Percentiles rank a stretch among this genome's conserved stretches.
phyloP scores from a whole-genome alignment of 2,888 invertebrate species.

The Nematopogon swammerdamellus region DNA sequence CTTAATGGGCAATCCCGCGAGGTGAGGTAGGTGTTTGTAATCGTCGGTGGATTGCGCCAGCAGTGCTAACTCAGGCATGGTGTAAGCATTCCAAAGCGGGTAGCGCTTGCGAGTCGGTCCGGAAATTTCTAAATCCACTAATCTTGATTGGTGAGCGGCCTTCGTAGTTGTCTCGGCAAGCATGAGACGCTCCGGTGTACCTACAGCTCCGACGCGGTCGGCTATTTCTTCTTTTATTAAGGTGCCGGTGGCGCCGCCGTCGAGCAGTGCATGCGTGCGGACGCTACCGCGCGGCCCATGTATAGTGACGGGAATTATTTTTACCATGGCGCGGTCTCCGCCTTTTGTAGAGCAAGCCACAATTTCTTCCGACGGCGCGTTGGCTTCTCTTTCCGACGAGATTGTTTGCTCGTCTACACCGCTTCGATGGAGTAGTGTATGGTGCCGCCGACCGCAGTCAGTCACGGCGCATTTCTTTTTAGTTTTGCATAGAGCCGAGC shows the following conservation, averaged over 20 bases:
- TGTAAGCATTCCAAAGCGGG: background rate
- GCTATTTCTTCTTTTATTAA: slow-evolving; percentile 8
- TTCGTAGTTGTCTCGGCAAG: background rate
- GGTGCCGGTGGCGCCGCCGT: slow-evolving; percentile 11
- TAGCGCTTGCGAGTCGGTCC: background rate
- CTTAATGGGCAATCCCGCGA: background rate
- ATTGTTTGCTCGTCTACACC: background rate
- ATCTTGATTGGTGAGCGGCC: background rate
- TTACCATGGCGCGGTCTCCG: slow-evolving; percentile 5
- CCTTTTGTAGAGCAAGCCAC: background rate
- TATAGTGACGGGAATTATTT: slow-evolving; percentile 10
- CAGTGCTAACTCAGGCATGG: background rate
- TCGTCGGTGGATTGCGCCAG: background rate
- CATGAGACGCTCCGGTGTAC: background rate
- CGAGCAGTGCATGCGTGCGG: slow-evolving; percentile 8
- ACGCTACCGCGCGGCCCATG: slow-evolving; percentile 8
- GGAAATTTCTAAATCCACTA: background rate
- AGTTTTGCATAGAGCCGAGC: background rate
- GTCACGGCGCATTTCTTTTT: background rate
- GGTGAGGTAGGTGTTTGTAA: background rate
- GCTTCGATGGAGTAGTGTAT: background rate
- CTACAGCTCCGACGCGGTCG: background rate
- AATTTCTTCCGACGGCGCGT: background rate
- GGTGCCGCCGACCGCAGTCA: background rate
- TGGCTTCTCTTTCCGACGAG: background rate